These are phyloP conservation scores for Xyrauchen texanus DNA, from an alignment of 2,113 vertebrate species.

Conservation along the genomic window DNA sequence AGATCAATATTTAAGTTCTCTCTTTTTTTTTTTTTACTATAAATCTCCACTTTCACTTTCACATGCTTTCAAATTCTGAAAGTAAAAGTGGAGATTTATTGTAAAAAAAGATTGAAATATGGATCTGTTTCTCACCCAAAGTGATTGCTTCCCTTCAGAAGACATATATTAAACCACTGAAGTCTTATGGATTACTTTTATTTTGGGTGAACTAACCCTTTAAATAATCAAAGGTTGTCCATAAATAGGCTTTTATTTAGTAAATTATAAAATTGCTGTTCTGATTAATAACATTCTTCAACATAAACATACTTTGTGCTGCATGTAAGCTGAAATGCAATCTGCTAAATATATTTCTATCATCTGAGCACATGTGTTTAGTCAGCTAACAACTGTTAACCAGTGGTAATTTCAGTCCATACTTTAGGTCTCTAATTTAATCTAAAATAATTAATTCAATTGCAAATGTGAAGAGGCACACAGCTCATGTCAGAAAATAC, in stretches of 20 bases:
- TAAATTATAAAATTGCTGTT: background rate
- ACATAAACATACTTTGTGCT: background rate
- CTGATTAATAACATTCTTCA: background rate
- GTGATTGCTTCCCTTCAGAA: too few species aligned
- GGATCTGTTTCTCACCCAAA: too few species aligned
- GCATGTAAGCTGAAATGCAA: conserved; percentile 9
- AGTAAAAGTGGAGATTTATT: too few species aligned
- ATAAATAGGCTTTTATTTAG: background rate
- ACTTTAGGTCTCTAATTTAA: background rate
- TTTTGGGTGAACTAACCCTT: too few species aligned
- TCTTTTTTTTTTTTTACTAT: too few species aligned
- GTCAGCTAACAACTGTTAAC: conserved; percentile 11
- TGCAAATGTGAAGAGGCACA: conserved; percentile 7
- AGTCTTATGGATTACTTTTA: too few species aligned
- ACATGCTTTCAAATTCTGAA: too few species aligned
- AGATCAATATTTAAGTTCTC: too few species aligned
- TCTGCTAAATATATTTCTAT: conserved; percentile 43
- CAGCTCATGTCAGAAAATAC: background rate
- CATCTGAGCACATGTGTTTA: conserved; percentile 47
- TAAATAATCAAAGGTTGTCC: too few species aligned
- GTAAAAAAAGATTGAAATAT: too few species aligned
- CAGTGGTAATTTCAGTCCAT: background rate
- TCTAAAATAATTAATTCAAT: background rate
- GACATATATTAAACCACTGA: too few species aligned
- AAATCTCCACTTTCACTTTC: too few species aligned